Percentiles rank a stretch among this genome's conserved stretches.
These are phyloP conservation scores for Drosophila nigricruria DNA, from an alignment of 2,888 invertebrate species.

Conservation along the genomic window DNA sequence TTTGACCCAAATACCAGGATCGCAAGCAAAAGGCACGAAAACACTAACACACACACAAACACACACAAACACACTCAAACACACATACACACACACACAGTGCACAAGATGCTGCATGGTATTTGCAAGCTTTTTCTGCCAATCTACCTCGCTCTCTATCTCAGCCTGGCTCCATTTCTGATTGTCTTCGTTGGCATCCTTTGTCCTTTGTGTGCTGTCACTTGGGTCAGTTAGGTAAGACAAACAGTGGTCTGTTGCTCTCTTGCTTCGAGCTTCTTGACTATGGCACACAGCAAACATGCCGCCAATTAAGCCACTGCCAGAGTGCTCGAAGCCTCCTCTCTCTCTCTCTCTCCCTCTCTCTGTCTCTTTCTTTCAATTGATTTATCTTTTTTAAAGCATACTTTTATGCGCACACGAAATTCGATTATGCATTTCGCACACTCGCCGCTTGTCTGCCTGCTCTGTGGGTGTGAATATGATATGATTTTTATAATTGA, in stretches of 20 bases:
- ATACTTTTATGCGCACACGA: slow-evolving; percentile 38
- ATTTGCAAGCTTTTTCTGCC: slow-evolving; percentile 9
- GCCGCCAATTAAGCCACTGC: slow-evolving; percentile 56
- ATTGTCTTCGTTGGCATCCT: slow-evolving; percentile 28
- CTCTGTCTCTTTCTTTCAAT: background rate
- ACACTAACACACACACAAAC: background rate
- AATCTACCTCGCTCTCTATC: background rate
- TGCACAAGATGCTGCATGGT: slow-evolving; percentile 41
- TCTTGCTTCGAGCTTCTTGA: slow-evolving; percentile 32
- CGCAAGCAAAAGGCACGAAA: slow-evolving; percentile 26
- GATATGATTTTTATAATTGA: slow-evolving; percentile 81
- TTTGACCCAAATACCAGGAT: slow-evolving; percentile 69
- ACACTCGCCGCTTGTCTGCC: background rate
- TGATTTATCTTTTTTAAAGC: slow-evolving; percentile 19
- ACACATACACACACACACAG: background rate
- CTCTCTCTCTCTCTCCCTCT: background rate
- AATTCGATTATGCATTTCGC: slow-evolving; percentile 49
- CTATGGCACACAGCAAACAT: slow-evolving; percentile 43
- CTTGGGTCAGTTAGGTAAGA: slow-evolving; percentile 50
- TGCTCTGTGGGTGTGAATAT: slow-evolving; percentile 39
- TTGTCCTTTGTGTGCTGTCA: slow-evolving; percentile 41
- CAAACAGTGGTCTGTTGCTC: slow-evolving; percentile 31
- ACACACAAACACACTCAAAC: background rate
- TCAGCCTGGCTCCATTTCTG: slow-evolving; percentile 1
- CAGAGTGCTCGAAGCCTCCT: slow-evolving; percentile 20